These are phyloP conservation scores for Lithophane socia DNA, from an alignment of 2,888 invertebrate genomes.

Conservation along the genomic window DNA sequence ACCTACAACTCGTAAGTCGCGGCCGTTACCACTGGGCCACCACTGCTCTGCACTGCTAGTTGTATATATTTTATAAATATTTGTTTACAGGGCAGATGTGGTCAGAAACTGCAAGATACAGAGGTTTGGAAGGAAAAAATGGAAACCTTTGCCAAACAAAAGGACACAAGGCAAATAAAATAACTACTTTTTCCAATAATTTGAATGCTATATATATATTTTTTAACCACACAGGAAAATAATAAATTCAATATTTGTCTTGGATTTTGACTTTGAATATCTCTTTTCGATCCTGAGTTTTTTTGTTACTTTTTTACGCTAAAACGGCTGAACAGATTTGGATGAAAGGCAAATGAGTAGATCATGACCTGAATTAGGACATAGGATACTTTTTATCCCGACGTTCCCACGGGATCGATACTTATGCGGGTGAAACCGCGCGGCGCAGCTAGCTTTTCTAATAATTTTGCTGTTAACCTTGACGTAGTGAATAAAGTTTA, in stretches of 20 bases:
- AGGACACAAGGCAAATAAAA: background rate
- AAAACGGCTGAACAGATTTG: too few species aligned
- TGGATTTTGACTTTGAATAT: background rate
- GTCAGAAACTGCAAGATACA: too few species aligned
- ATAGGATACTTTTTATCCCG: too few species aligned
- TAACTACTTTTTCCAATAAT: background rate
- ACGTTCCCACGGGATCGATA: too few species aligned
- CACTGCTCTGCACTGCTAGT: too few species aligned
- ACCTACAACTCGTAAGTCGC: too few species aligned
- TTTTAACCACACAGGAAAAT: slow-evolving; percentile 5
- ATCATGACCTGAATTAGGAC: too few species aligned
- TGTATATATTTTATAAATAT: background rate
- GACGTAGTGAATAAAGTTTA: background rate
- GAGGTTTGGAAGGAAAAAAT: background rate
- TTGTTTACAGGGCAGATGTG: background rate
- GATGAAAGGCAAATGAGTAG: too few species aligned
- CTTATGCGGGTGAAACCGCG: too few species aligned
- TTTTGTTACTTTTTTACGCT: too few species aligned
- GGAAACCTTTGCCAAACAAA: background rate
- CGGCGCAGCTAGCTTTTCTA: background rate
- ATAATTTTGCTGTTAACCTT: slow-evolving; percentile 4
- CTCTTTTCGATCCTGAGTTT: background rate
- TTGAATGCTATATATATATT: background rate
- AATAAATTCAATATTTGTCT: background rate
- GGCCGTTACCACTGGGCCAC: too few species aligned